phyloP scores from a whole-genome alignment of 2,113 vertebrate species.

The Clupea harengus region DNA sequence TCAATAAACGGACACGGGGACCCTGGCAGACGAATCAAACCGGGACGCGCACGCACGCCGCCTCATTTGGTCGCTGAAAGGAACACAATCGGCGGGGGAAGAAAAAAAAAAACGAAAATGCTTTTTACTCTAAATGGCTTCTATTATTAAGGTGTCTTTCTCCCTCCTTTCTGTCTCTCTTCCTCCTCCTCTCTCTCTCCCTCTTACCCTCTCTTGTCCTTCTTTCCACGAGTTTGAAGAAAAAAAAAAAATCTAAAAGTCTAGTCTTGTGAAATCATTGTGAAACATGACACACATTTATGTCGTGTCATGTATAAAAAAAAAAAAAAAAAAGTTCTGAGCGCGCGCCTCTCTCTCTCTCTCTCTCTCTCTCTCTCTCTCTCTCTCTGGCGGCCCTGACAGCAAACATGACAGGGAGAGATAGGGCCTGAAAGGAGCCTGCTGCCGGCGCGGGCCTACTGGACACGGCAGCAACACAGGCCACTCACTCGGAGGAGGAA shows the following conservation, averaged over 20 bases:
- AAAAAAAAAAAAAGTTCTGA: background rate
- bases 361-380: background rate
- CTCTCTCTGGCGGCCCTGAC: background rate
- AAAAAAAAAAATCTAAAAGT: background rate
- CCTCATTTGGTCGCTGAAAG: slow-evolving; percentile 69
- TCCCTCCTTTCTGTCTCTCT: slow-evolving; percentile 29
- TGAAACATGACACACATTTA: background rate
- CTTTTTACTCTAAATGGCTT: slow-evolving; percentile 56
- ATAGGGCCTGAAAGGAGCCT: background rate
- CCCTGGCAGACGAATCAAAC: slow-evolving; percentile 71
- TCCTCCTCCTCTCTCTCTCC: slow-evolving; percentile 30
- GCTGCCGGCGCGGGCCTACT: background rate
- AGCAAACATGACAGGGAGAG: background rate
- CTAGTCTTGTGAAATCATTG: background rate
- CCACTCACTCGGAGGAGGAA: too few species aligned
- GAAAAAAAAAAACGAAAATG: slow-evolving; percentile 17
- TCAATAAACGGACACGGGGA: slow-evolving; percentile 72
- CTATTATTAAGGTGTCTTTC: slow-evolving; percentile 62
- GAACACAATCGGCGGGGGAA: slow-evolving; percentile 55
- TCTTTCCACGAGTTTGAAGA: background rate
- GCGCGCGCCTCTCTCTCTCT: background rate
- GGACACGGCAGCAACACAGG: background rate
- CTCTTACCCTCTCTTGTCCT: slow-evolving; percentile 24
- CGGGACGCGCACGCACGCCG: slow-evolving; percentile 58
- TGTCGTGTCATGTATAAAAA: background rate